phyloP scores from a whole-genome alignment of 2,113 vertebrate genomes.

The Tauraco erythrolophus region DNA sequence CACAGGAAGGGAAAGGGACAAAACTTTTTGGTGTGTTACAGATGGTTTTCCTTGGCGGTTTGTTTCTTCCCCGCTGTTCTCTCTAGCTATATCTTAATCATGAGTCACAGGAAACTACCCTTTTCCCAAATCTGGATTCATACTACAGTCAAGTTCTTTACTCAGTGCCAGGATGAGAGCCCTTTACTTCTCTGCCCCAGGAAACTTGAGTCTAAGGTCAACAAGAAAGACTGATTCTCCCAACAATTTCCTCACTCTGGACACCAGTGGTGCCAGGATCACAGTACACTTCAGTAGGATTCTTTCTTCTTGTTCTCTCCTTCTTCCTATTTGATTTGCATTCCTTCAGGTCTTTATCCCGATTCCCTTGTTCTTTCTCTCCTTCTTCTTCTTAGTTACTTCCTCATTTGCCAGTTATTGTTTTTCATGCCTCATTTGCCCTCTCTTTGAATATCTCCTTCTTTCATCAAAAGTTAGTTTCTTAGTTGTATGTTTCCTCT shows the following conservation, averaged over 20 bases:
- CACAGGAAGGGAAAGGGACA: rapidly evolving
- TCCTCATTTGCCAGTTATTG: neutral
- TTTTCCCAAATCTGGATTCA: neutral
- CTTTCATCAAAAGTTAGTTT: neutral
- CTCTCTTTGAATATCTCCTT: neutral
- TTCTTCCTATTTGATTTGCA: neutral
- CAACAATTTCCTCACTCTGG: neutral
- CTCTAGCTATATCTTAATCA: neutral
- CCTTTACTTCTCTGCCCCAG: neutral
- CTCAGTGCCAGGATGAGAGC: neutral
- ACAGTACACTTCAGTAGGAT: neutral
- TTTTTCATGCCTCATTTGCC: neutral
- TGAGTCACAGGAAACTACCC: neutral
- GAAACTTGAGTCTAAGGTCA: neutral
- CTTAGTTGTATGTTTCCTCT: neutral
- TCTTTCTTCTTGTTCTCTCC: neutral
- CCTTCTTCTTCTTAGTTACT: neutral
- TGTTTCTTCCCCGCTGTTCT: neutral
- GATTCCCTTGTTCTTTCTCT: neutral
- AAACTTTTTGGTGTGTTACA: neutral
- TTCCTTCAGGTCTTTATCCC: neutral
- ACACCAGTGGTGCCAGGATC: neutral
- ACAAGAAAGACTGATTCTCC: neutral
- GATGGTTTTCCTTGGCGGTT: neutral
- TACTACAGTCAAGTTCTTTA: neutral